These are phyloP conservation scores for Halotydeus destructor DNA, from an alignment of 1,140 invertebrate species.

Conservation along the genomic window DNA sequence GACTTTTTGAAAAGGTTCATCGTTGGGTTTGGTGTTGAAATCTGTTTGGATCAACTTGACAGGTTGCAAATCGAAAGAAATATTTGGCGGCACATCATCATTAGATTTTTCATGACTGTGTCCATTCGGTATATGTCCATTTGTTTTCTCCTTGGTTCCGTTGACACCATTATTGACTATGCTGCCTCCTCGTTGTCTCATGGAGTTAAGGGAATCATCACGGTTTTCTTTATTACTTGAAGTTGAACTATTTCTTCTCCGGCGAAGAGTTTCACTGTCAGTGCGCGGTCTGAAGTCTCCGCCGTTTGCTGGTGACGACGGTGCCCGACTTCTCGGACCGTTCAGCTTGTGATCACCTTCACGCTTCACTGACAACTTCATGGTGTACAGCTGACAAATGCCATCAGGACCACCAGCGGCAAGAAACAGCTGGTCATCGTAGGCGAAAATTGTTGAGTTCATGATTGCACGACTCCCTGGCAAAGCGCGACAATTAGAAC, in stretches of 20 bases:
- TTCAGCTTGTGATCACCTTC: too few relatives aligned
- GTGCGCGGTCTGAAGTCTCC: too few relatives aligned
- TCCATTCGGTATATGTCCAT: too few relatives aligned
- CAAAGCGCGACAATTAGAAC: slow-evolving; percentile 1
- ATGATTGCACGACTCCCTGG: slow-evolving; percentile 60
- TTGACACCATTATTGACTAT: too few relatives aligned
- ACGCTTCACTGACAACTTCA: slow-evolving; percentile 34
- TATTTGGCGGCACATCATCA: slow-evolving; percentile 3
- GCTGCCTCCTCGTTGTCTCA: neutral
- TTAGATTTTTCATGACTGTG: too few relatives aligned
- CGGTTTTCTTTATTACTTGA: too few relatives aligned
- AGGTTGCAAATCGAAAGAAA: slow-evolving; percentile 27
- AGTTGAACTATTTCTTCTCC: too few relatives aligned
- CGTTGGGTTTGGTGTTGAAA: slow-evolving; percentile 33
- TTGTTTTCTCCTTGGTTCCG: too few relatives aligned
- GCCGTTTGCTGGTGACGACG: neutral
- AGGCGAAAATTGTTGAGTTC: slow-evolving; percentile 48
- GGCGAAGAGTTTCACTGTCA: too few relatives aligned
- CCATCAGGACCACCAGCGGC: slow-evolving; percentile 65
- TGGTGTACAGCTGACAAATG: slow-evolving; percentile 65
- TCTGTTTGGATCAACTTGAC: slow-evolving; percentile 26
- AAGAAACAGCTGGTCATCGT: slow-evolving; percentile 47
- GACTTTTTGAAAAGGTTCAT: slow-evolving; percentile 62
- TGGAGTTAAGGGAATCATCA: too few relatives aligned
- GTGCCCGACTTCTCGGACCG: neutral